These are phyloP conservation scores for Notarius quadriscutis DNA, from an alignment of 2,113 vertebrate species.

Conservation along the genomic window DNA sequence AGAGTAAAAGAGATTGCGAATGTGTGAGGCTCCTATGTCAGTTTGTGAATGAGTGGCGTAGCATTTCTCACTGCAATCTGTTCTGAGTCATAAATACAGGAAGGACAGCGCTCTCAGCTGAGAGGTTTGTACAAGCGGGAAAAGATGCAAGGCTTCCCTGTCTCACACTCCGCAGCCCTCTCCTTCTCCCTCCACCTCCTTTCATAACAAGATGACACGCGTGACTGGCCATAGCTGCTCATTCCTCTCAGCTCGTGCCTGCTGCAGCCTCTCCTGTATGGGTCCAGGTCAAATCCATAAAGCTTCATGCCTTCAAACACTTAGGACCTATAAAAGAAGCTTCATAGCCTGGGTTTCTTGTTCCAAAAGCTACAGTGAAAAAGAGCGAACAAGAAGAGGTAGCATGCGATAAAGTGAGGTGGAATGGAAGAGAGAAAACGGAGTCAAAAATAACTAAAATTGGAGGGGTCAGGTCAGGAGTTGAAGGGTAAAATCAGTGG, in stretches of 20 bases:
- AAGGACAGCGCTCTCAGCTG: not conserved
- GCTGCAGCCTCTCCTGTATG: constrained; percentile 15
- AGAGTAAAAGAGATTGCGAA: not conserved
- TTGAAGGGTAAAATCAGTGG: constrained; percentile 11
- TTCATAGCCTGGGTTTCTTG: constrained; percentile 42
- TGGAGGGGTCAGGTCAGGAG: not conserved
- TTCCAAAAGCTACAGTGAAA: constrained; percentile 24
- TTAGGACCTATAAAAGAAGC: constrained; percentile 43
- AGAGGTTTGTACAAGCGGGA: not conserved
- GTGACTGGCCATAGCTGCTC: not conserved
- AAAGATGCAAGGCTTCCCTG: not conserved
- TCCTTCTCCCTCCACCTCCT: not conserved
- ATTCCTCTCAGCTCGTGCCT: not conserved
- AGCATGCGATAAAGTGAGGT: not conserved
- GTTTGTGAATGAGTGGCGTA: not conserved
- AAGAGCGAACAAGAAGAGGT: not conserved
- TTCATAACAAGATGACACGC: not conserved
- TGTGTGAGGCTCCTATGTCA: not conserved
- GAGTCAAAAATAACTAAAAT: not conserved
- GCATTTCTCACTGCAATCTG: not conserved
- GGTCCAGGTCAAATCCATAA: constrained; percentile 52
- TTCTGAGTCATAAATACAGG: not conserved
- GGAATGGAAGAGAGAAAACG: not conserved
- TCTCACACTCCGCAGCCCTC: not conserved
- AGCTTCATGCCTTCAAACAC: constrained; percentile 44